Base-by-base conservation (phyloP, 2,113 vertebrate species). In the Lathamus discolor region DNA sequence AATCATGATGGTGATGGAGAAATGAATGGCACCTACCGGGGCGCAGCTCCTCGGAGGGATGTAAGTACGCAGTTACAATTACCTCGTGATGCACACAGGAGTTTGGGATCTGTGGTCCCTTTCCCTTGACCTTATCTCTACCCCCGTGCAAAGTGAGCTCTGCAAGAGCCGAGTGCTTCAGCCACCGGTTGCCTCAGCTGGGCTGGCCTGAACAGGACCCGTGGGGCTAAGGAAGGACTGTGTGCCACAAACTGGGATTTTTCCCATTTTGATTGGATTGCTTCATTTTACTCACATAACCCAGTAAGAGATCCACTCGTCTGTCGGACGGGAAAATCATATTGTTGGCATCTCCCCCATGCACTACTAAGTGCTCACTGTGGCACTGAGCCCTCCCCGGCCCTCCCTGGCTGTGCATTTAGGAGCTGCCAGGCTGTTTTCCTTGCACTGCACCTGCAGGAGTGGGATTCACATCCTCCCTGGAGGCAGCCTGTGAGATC, bases 281-380 rank as follows among this genome's bases (percentile, higher is more conserved):
- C 29, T 78, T 29, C 2, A 0, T 70, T 55, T 78, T 28, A 6
- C 46, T 17, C 64, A 18, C 25, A 27, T 12, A 66, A 3, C 2
- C 11, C 18, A 35, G 3, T 41, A 9, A 61, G 19, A 62, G 29
- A 16, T 33, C 17, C 33, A 1, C 41, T 41, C 39, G 9, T 4
- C 31, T 9, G 0, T 2, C 13, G 35, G 14, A n/a, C 66, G n/a
- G 46, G 52, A 27, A 76, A 6, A 19, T 11, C 48, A 83, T 15
- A 44, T 20, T 0, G 0, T 1, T 66, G 64, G 25, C 52, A 33
- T 20, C 28, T 39, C 33, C 29, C 35, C 66, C 2, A 0, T 15
- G 29, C 35, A 22, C n/a, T 9, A 22, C 5, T 33, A 7, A 28
- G 37, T 7, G 37, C 78, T 4, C 23, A 13, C 12, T 4, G n/a